Conservation (phyloP, 1,140 invertebrate species). For the Drosophila punjabiensis region DNA sequence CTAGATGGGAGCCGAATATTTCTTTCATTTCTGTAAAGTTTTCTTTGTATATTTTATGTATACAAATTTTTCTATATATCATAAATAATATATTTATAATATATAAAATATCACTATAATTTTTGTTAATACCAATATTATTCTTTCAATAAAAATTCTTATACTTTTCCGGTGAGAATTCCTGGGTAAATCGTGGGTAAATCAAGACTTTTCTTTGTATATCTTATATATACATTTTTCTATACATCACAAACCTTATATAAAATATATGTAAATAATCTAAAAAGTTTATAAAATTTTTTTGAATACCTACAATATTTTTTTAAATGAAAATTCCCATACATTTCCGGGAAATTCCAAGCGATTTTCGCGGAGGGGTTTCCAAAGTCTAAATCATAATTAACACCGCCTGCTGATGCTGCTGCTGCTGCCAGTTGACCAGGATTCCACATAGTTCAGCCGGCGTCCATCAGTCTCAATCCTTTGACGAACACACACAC, state of each 20-base stretch:
- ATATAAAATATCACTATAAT: too few relatives aligned
- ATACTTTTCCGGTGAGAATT: too few relatives aligned
- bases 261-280: not conserved
- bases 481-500: constrained; percentile 8
- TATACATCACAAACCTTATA: not conserved
- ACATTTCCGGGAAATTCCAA: not conserved
- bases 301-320: not conserved
- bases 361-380: not conserved
- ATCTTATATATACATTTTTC: not conserved
- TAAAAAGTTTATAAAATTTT: not conserved
- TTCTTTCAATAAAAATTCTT: too few relatives aligned
- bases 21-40: too few relatives aligned
- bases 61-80: too few relatives aligned
- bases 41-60: too few relatives aligned
- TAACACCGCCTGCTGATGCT: not conserved
- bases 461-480: constrained; percentile 3
- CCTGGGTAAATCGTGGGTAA: too few relatives aligned
- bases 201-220: not conserved
- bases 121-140: too few relatives aligned
- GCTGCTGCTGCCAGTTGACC: not conserved
- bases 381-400: constrained; percentile 6
- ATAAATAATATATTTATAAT: too few relatives aligned
- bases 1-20: too few relatives aligned
- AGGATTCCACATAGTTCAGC: too few relatives aligned
- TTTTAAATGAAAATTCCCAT: not conserved